Percentiles rank a stretch among this genome's conserved stretches.
phyloP scores from a whole-genome alignment of 2,888 invertebrate genomes.

The Drosophila limbata region DNA sequence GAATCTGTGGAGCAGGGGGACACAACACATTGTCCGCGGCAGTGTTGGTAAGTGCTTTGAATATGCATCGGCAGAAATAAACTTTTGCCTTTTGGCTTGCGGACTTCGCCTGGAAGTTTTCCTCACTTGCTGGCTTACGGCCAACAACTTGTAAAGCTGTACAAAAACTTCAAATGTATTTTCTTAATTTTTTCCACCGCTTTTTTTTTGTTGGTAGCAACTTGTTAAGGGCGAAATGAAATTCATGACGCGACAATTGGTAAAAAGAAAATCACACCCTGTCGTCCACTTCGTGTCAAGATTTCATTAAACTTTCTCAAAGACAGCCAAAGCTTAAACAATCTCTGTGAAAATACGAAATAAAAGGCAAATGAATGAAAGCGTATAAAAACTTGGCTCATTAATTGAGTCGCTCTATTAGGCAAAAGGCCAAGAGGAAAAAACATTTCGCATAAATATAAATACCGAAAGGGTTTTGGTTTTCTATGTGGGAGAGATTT shows the following conservation, averaged over 20 bases:
- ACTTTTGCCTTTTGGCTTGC: conserved; percentile 61
- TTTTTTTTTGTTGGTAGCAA: conserved; percentile 41
- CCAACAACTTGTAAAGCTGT: conserved; percentile 70
- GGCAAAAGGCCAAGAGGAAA: conserved; percentile 47
- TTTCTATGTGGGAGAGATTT: not conserved
- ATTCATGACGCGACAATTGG: conserved; percentile 77
- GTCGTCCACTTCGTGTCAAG: conserved; percentile 67
- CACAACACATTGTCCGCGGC: conserved; percentile 44
- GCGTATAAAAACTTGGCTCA: conserved; percentile 70
- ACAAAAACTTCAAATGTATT: conserved; percentile 56
- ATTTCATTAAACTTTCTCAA: conserved; percentile 78
- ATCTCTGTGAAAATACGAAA: conserved; percentile 35
- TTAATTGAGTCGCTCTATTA: conserved; percentile 78
- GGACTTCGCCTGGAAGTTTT: conserved; percentile 55
- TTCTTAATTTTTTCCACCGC: conserved; percentile 33
- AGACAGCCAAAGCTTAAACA: conserved; percentile 65
- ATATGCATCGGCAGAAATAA: conserved; percentile 55
- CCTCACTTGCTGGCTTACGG: conserved; percentile 58
- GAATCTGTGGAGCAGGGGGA: not conserved
- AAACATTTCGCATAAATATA: conserved; percentile 75
- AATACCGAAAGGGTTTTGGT: conserved; percentile 48
- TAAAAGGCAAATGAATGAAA: conserved; percentile 19
- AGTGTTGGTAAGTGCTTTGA: conserved; percentile 58
- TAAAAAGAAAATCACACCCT: conserved; percentile 32
- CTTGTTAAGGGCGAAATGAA: conserved; percentile 74